A percentile compares a stretch with the other conserved stretches of the same genome.
phyloP scores from a whole-genome alignment of 2,888 invertebrate genomes.

The Microplitis manilae region DNA sequence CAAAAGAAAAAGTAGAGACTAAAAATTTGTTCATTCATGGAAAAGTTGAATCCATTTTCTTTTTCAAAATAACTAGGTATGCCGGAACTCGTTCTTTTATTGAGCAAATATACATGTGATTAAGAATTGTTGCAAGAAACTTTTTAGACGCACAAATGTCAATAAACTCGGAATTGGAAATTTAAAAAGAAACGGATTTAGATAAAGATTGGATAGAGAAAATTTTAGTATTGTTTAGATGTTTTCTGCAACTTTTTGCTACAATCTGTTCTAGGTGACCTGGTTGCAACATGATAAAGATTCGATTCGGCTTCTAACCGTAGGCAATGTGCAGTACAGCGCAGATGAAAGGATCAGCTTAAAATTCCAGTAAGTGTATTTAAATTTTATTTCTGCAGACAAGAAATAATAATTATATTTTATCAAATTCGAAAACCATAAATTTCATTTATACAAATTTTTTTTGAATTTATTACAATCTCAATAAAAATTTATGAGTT shows the following conservation, averaged over 20 bases:
- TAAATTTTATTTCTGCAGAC: too few relatives aligned
- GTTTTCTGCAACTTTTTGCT: conserved; percentile 29
- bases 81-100: neutral
- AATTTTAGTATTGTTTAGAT: conserved; percentile 14
- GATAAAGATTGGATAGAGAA: neutral
- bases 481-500: too few relatives aligned
- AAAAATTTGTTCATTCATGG: too few relatives aligned
- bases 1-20: too few relatives aligned
- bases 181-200: neutral
- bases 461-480: too few relatives aligned
- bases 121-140: too few relatives aligned
- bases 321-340: conserved; percentile 75
- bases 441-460: too few relatives aligned
- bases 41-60: too few relatives aligned
- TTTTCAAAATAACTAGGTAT: neutral
- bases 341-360: conserved; percentile 76
- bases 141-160: neutral
- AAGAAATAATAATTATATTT: too few relatives aligned
- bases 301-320: conserved; percentile 76
- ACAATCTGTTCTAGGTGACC: conserved; percentile 73
- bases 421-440: too few relatives aligned
- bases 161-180: neutral
- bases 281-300: conserved; percentile 76
- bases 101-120: too few relatives aligned
- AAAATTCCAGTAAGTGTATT: conserved; percentile 73